These are phyloP conservation scores for Pharmacophagus antenor DNA, from an alignment of 2,888 invertebrate species.

Conservation along the genomic window DNA sequence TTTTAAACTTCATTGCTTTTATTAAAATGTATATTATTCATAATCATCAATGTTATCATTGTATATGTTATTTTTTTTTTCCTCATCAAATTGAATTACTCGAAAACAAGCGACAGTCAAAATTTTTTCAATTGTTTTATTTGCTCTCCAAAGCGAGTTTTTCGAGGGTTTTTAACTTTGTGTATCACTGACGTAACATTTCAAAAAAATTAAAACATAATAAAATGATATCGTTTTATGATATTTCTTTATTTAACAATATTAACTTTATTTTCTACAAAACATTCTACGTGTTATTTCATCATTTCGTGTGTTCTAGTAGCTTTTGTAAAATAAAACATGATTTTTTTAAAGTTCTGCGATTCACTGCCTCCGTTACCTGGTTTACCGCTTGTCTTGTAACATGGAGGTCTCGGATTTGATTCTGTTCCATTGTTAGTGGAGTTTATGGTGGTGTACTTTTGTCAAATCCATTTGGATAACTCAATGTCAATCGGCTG, in stretches of 20 bases:
- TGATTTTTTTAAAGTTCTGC: not conserved
- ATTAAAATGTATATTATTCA: too few relatives aligned
- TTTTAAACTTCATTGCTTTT: too few relatives aligned
- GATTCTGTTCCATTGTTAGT: too few relatives aligned
- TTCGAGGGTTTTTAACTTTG: conserved; percentile 22
- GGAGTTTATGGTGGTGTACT: too few relatives aligned
- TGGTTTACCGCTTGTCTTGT: too few relatives aligned
- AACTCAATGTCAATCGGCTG: too few relatives aligned
- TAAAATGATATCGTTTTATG: not conserved
- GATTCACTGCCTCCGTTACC: too few relatives aligned
- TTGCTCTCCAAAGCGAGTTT: conserved; percentile 8
- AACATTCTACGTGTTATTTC: not conserved
- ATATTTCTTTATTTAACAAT: conserved; percentile 3
- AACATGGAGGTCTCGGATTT: too few relatives aligned
- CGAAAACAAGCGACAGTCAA: conserved; percentile 31
- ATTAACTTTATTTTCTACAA: not conserved
- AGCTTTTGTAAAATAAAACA: not conserved
- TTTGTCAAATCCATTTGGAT: too few relatives aligned
- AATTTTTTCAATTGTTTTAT: conserved; percentile 22
- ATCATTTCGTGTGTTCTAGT: not conserved
- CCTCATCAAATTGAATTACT: conserved; percentile 31
- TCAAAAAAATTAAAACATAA: conserved; percentile 3
- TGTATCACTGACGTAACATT: conserved; percentile 4
- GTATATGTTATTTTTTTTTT: conserved; percentile 19
- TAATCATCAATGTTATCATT: too few relatives aligned